Base-by-base conservation (phyloP, 37 sponge, comb jelly and placozoan species). In the Ianthella basta region DNA sequence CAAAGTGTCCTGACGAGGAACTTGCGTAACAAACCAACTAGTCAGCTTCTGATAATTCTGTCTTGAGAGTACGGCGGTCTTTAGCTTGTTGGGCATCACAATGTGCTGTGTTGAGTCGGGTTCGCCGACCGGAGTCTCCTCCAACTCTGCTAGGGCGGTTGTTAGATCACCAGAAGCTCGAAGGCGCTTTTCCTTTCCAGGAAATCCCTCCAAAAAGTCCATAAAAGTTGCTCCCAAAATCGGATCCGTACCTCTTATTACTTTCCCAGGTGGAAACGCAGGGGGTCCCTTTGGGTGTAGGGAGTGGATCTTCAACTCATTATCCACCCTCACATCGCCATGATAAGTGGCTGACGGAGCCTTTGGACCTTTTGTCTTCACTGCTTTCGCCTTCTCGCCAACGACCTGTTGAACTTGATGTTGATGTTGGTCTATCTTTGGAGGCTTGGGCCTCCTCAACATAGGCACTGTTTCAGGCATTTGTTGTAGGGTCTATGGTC, bases 31-130 rank as follows among this genome's bases (percentile, higher is more conserved):
- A 86, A 91, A 91, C 95, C 92, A 91, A 23, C 92, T 60, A 39
- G 92, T 91, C 56, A 94, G 39, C 55, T 91, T 94, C 24, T 65
- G 57, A 61, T 94, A 94, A 64, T 88, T 94, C 77, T 94, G 84
- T 30, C 83, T 75, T 27, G 95, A 91, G 12, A 94, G 55, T 20
- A 83, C 41, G 1, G 88, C 55, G 10, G 21, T 14, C n/a, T 84
- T 79, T 30, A 40, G 74, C 8, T 63, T 30, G 15, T 24, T 53
- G n/a, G 78, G 78, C 78, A 75, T 75, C 78, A 75, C 54, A 41
- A 75, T 75, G 24, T 75, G 54, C 78, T 75, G 78, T 24, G 78
- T 24, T 41, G 78, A 16, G 1, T 25, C 78, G 35, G 25, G 2
- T 39, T 74, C 35, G 4, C 78, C 78, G 29, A 32, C 78, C 8